Percentiles rank a stretch among this genome's conserved stretches.
These are phyloP conservation scores for Carcina quercana DNA, from an alignment of 2,888 invertebrate species.

Conservation along the genomic window DNA sequence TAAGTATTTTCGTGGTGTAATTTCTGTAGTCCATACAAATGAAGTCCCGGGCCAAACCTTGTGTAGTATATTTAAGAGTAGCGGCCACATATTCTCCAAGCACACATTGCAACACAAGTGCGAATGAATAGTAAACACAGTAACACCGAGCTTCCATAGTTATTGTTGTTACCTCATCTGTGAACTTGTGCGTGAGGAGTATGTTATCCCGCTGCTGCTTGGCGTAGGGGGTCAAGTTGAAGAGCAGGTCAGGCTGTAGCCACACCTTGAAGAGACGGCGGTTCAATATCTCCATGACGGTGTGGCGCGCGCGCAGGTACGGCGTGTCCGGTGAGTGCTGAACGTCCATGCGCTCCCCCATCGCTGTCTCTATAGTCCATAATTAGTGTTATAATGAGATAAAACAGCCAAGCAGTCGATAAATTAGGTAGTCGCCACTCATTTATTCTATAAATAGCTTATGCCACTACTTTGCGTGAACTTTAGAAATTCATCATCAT, in stretches of 20 bases:
- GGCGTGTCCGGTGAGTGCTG: constrained; percentile 69
- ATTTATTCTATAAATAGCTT: too few relatives aligned
- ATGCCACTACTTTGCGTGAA: too few relatives aligned
- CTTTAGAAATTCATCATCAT: too few relatives aligned
- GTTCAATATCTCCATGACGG: constrained; percentile 57
- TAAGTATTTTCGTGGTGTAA: too few relatives aligned
- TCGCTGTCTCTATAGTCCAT: constrained; percentile 81
- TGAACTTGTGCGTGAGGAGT: constrained; percentile 77
- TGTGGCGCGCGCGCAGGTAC: constrained; percentile 74
- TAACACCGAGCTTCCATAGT: neutral
- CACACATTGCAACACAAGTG: too few relatives aligned
- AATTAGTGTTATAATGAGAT: neutral
- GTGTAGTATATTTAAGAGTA: too few relatives aligned
- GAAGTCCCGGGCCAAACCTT: too few relatives aligned
- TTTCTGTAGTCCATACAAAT: too few relatives aligned
- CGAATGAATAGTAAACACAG: too few relatives aligned
- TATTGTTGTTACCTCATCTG: constrained; percentile 41
- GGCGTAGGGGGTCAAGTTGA: constrained; percentile 70
- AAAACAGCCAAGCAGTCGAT: neutral
- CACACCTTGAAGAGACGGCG: constrained; percentile 71
- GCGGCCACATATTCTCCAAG: too few relatives aligned
- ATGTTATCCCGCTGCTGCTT: constrained; percentile 73
- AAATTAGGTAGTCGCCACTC: too few relatives aligned
- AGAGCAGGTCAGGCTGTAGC: constrained; percentile 79
- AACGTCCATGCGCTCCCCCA: constrained; percentile 79